phyloP scores from a whole-genome alignment of 23 tunicate species.

The Clavelina lepadiformis region DNA sequence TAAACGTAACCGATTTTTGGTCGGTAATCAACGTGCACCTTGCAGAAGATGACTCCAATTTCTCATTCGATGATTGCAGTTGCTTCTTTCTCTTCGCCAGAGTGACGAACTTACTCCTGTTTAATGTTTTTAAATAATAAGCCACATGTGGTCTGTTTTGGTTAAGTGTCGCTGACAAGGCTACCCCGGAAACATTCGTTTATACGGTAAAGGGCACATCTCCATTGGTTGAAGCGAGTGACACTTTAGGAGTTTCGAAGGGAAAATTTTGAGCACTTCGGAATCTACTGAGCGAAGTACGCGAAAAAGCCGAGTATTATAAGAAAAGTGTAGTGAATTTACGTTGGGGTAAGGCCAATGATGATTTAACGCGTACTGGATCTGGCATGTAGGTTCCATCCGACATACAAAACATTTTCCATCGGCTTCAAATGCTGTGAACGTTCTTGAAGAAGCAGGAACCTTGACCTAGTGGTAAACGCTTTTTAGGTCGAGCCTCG shows the following conservation, averaged over 20 bases:
- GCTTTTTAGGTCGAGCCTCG: not conserved
- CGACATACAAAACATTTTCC: not conserved
- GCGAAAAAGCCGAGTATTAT: constrained; percentile 3
- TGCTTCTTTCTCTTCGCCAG: too few species aligned
- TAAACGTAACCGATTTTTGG: constrained; percentile 13
- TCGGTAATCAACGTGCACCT: constrained; percentile 15
- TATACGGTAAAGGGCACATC: too few species aligned
- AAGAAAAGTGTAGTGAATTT: not conserved
- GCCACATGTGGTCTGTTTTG: too few species aligned
- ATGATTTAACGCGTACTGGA: constrained; percentile 4
- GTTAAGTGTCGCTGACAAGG: too few species aligned
- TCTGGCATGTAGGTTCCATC: not conserved
- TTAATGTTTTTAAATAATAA: too few species aligned
- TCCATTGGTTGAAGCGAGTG: too few species aligned
- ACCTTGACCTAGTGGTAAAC: constrained; percentile 8
- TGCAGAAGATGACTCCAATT: too few species aligned
- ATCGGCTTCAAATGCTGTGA: constrained; percentile 10
- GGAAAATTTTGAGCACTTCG: not conserved
- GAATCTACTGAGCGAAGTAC: constrained; percentile 1
- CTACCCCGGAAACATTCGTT: too few species aligned
- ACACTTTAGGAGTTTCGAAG: too few species aligned
- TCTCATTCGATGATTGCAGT: too few species aligned
- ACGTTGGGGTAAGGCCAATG: not conserved
- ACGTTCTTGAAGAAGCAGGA: not conserved
- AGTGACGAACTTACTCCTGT: too few species aligned